These are phyloP conservation scores for Torymus tubicola DNA, from an alignment of 2,888 invertebrate species.

Conservation along the genomic window DNA sequence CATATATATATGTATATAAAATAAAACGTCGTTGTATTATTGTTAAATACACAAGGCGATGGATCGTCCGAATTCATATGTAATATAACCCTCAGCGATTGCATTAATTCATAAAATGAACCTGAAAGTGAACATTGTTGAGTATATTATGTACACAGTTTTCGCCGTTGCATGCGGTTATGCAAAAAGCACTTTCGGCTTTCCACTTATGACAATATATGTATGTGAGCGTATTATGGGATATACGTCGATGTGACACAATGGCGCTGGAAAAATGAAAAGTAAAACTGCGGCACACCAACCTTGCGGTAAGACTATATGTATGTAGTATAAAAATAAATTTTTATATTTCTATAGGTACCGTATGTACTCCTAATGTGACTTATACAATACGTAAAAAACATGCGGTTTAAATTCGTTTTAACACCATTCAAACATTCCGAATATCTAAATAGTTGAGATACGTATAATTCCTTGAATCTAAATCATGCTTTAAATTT, in stretches of 20 bases:
- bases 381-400: no score
- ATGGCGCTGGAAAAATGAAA: constrained; percentile 4
- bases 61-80: constrained; percentile 41
- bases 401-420: no score
- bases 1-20: constrained; percentile 4
- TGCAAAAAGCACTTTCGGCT: constrained; percentile 10
- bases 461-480: no score
- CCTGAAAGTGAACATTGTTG: constrained; percentile 40
- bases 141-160: constrained; percentile 5
- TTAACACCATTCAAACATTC: no score
- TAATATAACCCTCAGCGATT: constrained; percentile 24
- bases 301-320: background rate
- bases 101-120: constrained; percentile 41
- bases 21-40: background rate
- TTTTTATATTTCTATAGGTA: background rate
- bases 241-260: background rate
- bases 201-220: background rate
- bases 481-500: no score
- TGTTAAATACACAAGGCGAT: constrained; percentile 49
- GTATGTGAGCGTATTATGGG: no score
- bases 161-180: constrained; percentile 14
- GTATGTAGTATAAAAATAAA: background rate
- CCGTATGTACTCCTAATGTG: no score
- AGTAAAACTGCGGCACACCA: background rate
- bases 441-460: no score